Evolutionary conservation across 1,140 invertebrate genomes (phyloP), one percentile per base, ranked within the genome.

Genomic region (Apis dorsata): DNA sequence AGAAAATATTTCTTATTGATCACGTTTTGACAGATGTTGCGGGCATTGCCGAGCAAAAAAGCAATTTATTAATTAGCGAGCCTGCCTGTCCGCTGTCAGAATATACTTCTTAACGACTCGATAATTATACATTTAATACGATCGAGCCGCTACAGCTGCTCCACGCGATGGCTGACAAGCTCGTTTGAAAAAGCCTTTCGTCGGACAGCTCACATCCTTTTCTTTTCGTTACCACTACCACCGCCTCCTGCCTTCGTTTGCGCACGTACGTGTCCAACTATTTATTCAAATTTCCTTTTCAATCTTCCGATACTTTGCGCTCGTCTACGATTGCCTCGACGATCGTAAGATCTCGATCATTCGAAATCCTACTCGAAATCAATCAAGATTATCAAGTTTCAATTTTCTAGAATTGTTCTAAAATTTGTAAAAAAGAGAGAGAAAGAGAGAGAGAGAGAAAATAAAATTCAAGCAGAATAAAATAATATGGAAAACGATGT

Each of bases 61-160:
- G 74, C 74, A 88, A 86, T 86, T 88, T 88, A 83, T 88, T 85
- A 88, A 86, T 88, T 88, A 88, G 78, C 68, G 77, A 53, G 81
- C 60, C 82, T 44, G 79, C 24, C 60, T 65, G 55, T 81, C 66
- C 57, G 71, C 85, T 88, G 87, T 89, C 87, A 85, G 84, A 78
- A 78, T 66, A 75, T 60, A 60, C 66, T 83, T 76, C 69, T 83
- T 87, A 86, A 84, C 74, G 72, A 90, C 83, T 86, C 73, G 79
- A 90, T 91, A 90, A 91, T 91, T 89, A 88, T 76, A 90, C 77
- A 86, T 89, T 91, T 88, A 81, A 86, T 57, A 69, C 74, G 70
- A 89, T 88, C 82, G 77, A 70, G 49, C 81, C 75, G 79, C 73
- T 66, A 79, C 87, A 89, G 87, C 87, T 90, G 89, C 68, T 65